phyloP scores from a whole-genome alignment of 1,140 invertebrate species.

The Grapholita molesta region DNA sequence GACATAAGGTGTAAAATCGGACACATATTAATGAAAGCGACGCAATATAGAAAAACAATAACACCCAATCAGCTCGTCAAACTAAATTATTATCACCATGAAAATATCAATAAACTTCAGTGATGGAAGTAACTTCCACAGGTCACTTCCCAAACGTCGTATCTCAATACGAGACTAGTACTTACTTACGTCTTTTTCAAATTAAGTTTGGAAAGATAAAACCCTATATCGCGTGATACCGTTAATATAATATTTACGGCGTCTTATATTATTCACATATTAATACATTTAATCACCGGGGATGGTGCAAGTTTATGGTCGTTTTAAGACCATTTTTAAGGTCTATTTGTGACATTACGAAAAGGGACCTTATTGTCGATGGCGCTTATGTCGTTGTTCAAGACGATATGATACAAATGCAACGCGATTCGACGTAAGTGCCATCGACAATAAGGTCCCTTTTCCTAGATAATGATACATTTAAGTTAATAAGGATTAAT shows the following conservation, averaged over 20 bases:
- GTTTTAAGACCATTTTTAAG: background rate
- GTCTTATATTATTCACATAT: background rate
- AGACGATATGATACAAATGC: too few relatives aligned
- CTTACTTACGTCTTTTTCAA: background rate
- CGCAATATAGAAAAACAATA: background rate
- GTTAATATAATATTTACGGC: background rate
- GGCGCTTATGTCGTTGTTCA: too few relatives aligned
- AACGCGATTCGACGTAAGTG: too few relatives aligned
- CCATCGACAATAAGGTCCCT: too few relatives aligned
- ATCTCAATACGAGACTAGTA: background rate
- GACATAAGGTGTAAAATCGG: too few relatives aligned
- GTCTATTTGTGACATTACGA: too few relatives aligned
- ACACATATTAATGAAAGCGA: too few relatives aligned
- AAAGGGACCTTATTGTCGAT: too few relatives aligned
- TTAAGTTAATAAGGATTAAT: background rate
- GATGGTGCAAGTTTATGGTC: background rate
- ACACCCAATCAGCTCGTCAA: background rate
- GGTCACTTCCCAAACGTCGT: background rate
- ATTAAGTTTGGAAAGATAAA: background rate
- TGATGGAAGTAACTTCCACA: background rate
- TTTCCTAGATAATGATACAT: too few relatives aligned
- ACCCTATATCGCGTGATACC: background rate
- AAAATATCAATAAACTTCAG: background rate
- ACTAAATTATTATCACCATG: background rate
- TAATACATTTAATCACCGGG: constrained; percentile 1